These are phyloP conservation scores for Xenus cinereus DNA, from an alignment of 2,113 vertebrate species.

Conservation along the genomic window DNA sequence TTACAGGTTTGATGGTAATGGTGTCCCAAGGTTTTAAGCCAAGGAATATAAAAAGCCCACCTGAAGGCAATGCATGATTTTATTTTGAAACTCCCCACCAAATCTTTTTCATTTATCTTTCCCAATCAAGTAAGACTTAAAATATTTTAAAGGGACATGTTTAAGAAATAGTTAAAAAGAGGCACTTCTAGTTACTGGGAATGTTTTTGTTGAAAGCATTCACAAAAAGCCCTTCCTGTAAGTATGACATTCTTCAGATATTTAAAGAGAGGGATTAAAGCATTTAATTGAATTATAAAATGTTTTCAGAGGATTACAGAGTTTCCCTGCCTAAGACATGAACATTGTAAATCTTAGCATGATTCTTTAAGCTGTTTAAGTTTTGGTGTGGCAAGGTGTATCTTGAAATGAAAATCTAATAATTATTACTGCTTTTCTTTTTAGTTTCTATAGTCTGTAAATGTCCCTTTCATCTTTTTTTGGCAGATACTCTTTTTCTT, in stretches of 20 bases:
- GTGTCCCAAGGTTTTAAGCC: not conserved
- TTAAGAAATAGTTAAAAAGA: not conserved
- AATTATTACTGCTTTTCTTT: not conserved
- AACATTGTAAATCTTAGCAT: not conserved
- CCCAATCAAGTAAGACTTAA: not conserved
- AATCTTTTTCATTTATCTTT: not conserved
- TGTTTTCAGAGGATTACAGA: constrained; percentile 2
- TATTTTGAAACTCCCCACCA: not conserved
- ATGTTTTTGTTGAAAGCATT: not conserved
- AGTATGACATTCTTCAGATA: not conserved
- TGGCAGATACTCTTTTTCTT: not conserved
- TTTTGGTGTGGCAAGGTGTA: not conserved
- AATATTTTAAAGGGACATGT: not conserved
- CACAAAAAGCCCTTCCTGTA: not conserved
- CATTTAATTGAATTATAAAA: constrained; percentile 27
- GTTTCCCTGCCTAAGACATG: not conserved
- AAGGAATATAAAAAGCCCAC: not conserved
- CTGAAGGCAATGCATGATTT: not conserved
- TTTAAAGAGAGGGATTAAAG: constrained; percentile 17
- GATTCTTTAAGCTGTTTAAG: not conserved
- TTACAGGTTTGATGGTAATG: not conserved
- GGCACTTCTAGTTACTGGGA: not conserved
- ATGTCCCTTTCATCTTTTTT: not conserved
- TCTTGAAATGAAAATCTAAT: not conserved
- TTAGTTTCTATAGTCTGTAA: not conserved